A percentile compares a stretch with the other conserved stretches of the same genome.
phyloP scores from a whole-genome alignment of 2,113 vertebrate genomes.

The Cettia cetti region DNA sequence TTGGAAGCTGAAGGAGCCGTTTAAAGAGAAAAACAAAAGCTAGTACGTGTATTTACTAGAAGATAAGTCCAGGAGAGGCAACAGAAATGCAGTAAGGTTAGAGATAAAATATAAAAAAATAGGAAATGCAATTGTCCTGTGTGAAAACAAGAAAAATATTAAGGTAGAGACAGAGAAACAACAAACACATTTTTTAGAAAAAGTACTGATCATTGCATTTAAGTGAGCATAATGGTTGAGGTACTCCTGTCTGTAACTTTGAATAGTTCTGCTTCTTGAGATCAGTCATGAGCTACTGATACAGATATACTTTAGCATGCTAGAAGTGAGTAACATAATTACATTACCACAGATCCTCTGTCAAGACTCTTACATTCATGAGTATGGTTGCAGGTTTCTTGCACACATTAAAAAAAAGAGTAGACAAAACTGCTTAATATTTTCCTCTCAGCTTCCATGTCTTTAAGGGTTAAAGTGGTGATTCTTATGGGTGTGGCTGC shows the following conservation, averaged over 20 bases:
- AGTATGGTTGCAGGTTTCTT: neutral
- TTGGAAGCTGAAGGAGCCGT: neutral
- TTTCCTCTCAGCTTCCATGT: fast-evolving
- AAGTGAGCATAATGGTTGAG: neutral
- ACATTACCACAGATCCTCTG: neutral
- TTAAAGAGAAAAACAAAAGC: neutral
- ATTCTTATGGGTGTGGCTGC: neutral
- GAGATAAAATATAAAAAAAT: neutral
- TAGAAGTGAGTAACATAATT: neutral
- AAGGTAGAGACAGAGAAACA: neutral
- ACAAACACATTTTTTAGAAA: neutral
- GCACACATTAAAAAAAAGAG: neutral
- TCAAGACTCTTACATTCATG: neutral
- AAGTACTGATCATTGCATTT: neutral
- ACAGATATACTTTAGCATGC: neutral
- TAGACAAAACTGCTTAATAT: neutral
- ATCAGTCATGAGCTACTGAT: neutral
- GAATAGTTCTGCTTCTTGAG: neutral
- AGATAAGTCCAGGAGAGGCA: neutral
- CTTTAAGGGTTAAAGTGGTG: neutral
- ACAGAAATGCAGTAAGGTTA: neutral
- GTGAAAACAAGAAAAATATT: neutral
- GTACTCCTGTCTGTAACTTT: neutral
- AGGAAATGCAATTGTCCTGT: neutral
- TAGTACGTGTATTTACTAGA: neutral